These are phyloP conservation scores for Resseliella maxima DNA, from an alignment of 2,888 invertebrate species.

Conservation along the genomic window DNA sequence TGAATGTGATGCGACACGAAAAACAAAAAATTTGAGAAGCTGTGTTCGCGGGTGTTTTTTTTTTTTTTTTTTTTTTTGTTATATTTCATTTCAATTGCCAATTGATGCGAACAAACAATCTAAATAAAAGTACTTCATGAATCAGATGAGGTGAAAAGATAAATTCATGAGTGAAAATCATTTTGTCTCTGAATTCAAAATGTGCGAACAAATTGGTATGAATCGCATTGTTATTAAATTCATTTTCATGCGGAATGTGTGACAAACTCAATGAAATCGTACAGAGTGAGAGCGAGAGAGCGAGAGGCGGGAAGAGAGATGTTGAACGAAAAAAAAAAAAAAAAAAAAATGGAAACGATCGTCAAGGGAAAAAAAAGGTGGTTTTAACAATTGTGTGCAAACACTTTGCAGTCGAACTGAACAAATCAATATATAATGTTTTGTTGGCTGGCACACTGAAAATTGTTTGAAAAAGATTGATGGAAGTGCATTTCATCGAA, in stretches of 20 bases:
- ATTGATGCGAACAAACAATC: constrained; percentile 32
- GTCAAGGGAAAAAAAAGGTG: no score
- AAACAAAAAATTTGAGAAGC: not conserved
- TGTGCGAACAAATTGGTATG: constrained; percentile 5
- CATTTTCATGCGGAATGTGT: not conserved
- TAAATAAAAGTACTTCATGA: not conserved
- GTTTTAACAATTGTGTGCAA: no score
- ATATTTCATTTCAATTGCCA: not conserved
- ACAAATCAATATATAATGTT: not conserved
- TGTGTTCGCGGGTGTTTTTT: not conserved
- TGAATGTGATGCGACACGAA: no score
- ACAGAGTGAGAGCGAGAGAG: no score
- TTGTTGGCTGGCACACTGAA: not conserved
- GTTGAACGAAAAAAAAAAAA: no score
- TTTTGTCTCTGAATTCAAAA: not conserved
- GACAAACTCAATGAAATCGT: no score
- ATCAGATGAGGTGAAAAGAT: constrained; percentile 43
- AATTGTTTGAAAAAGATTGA: not conserved
- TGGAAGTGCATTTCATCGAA: not conserved
- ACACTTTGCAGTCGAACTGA: not conserved
- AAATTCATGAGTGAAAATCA: not conserved
- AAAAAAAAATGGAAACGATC: no score
- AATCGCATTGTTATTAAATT: constrained; percentile 7
- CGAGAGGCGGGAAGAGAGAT: no score
- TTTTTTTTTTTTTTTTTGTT: not conserved